Evolutionary conservation across 2,888 invertebrate species (phyloP).

Genomic region (Limnephilus lunatus): DNA sequence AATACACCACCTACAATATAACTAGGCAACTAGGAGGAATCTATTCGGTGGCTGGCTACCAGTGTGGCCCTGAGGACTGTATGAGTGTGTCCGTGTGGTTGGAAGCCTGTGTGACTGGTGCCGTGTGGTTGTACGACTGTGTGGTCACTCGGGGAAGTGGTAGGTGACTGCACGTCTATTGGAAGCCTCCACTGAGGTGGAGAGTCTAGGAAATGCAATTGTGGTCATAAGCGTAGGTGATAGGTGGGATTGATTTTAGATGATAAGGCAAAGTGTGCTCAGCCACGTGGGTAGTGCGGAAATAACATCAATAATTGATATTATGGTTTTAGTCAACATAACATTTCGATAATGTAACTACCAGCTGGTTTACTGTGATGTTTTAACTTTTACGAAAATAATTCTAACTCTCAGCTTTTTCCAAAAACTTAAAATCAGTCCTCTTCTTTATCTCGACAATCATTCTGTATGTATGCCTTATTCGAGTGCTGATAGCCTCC

Average conservation of each 20-base stretch:
- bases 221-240: not conserved
- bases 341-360: too few species aligned
- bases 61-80: not conserved
- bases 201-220: not conserved
- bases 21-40: not conserved
- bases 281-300: not conserved
- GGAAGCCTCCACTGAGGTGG: not conserved
- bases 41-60: not conserved
- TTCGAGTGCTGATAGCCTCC: too few species aligned
- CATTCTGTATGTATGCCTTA: too few species aligned
- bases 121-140: not conserved
- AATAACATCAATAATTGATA: not conserved
- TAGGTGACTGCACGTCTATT: not conserved
- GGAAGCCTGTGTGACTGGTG: not conserved
- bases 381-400: too few species aligned
- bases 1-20: not conserved
- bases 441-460: too few species aligned
- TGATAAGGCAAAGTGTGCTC: not conserved
- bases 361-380: too few species aligned
- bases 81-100: not conserved
- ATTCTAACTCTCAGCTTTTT: too few species aligned
- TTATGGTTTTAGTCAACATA: too few species aligned
- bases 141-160: not conserved
- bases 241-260: not conserved
- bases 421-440: too few species aligned